Evolutionary conservation across 1,140 invertebrate genomes (phyloP), one percentile per base, ranked within the genome.

Genomic region (Diachasma alloeum): DNA sequence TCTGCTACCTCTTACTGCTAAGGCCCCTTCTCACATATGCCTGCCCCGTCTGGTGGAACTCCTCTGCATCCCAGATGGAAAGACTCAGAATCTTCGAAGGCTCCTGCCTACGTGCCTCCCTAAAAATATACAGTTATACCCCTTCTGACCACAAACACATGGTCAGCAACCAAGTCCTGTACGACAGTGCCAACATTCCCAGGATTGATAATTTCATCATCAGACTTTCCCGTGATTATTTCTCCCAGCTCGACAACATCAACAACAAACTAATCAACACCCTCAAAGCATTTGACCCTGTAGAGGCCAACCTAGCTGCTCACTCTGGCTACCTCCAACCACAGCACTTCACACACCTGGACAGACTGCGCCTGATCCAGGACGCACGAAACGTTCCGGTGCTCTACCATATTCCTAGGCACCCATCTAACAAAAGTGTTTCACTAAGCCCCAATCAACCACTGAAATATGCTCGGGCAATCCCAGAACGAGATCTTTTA

Each of bases 21-120:
- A 17, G 81, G 11, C n/a, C 82, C 81, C 0, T 81, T 1, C 31
- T 80, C 13, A 82, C 78, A 0, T 82, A 82, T 36, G 81, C 70
- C 15, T 26, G 42, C 36, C 75, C 68, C 15, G 66, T 80, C 0
- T 82, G 81, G 73, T 78, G 75, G 9, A 77, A 79, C 11, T 19
- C 75, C 9, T 59, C n/a, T 56, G n/a, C n/a, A n/a, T n/a, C n/a
- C n/a, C n/a, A n/a, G n/a, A n/a, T n/a, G n/a, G n/a, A n/a, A n/a
- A n/a, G 31, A 22, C 10, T 75, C 3, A 31, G 67, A 56, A n/a
- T 15, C 0, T 71, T 36, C 24, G 75, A 39, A n/a, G n/a, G n/a
- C 56, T n/a, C 26, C 0, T 74, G 59, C 39, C 0, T 70, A 0
- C 17, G 48, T 10, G 31, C 36, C 24, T 68, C 44, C 1, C 19